Base-by-base conservation (phyloP, 2,888 invertebrate genomes). In the Aspidiotus rigidus region DNA sequence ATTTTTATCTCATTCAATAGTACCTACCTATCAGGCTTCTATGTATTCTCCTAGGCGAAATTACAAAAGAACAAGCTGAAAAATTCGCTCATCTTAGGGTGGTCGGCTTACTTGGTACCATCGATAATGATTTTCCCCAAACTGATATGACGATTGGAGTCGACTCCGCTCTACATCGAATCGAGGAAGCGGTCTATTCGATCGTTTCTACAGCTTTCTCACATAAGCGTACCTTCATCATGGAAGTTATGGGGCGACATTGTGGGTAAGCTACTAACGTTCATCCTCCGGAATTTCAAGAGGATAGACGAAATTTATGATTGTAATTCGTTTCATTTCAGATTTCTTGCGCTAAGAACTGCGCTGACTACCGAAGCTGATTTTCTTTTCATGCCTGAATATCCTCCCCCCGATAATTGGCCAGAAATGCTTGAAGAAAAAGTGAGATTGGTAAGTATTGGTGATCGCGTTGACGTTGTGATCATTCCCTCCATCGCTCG, bases 111-210 rank as follows among this genome's bases (percentile, higher is more conserved):
- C 99, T 99, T 64, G 99, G 99, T 2, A 98, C 98, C 5, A 99
- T 99, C 76, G 99, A 99, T 79, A 99, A 99, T 80, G 99, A 99
- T 81, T 99, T 99, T 80, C 98, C 96, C 80, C 98, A 99, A 71
- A 99, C 99, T 40, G 99, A 99, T 79, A 99, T 99, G 99, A 99
- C 99, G 61, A 98, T 99, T 76, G 99, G 97, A 73, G 95, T 97
- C 5, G 98, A 99, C 79, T 91, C 95, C 7, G 98, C 98, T 9
- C 81, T 99, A 74, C 98, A 98, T 79, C 86, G 98, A 74, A 99
- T 99, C 76, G 93, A 99, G 77, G 99, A 99, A 80, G 94, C 96
- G 44, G 91, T 96, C 75, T 99, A 99, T 82, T 95, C 97, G 64
- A 99, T 99, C 77, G 89, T 90, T 61, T 93, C 96, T 75, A 99